Evolutionary conservation across 2,888 invertebrate genomes (phyloP), one percentile per base, ranked within the genome.

Genomic region (Mellilla xanthometata): DNA sequence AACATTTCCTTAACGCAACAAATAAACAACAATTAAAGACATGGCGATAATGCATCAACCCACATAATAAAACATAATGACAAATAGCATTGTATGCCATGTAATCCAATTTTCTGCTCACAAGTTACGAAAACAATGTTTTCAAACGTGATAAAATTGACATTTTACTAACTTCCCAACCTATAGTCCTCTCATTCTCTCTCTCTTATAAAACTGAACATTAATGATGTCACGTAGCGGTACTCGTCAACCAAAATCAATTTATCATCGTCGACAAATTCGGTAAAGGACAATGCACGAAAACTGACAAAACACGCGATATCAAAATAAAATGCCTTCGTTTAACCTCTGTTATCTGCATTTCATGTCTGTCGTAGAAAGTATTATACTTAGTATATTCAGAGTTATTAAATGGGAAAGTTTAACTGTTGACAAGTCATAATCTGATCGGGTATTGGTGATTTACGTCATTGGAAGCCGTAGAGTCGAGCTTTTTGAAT

Each of bases 221-320:
- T 3, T 5, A 19, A 19, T n/a, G n/a, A n/a, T n/a, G 7, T n/a
- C 19, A 6, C 10, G 7, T 26, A 26, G 2, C 35, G 6, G 9
- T 19, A 22, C 8, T 36, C 10, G 11, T 13, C n/a, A 27, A 27
- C 31, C 12, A 15, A 15, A 27, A 22, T 10, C 26, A 44, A 51
- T 50, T 46, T 42, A 44, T 45, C 42, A 28, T 12, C 11, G 24
- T 49, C 43, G 43, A 46, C 49, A 36, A 58, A 56, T 65, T 62
- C 65, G 58, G 60, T 63, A 59, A 68, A 68, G 58, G 60, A 57
- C 61, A 60, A 50, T 56, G 52, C 65, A 70, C 60, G 69, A 63
- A 58, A 56, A 49, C 49, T 39, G 35, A 48, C 54, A 55, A 60
- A 66, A 55, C 78, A 79, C 73, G 76, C 76, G 64, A 76, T 64